These are phyloP conservation scores for Cinclus cinclus DNA, from an alignment of 2,113 vertebrate genomes.

Conservation along the genomic window DNA sequence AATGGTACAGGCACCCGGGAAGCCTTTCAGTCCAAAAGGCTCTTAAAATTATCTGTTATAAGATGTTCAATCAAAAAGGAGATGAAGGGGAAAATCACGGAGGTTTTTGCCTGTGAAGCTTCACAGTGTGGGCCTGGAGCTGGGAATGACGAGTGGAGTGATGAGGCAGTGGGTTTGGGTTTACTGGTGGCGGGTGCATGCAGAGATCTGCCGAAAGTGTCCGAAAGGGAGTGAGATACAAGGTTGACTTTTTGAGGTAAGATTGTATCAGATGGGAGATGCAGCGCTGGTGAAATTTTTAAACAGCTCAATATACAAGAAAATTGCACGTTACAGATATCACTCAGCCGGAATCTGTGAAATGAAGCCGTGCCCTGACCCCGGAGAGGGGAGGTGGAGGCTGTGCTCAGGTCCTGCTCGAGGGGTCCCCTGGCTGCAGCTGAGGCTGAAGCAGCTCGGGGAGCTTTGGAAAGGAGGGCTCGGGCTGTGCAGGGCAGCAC, in stretches of 20 bases:
- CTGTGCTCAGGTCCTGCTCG: not conserved
- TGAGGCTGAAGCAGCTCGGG: not conserved
- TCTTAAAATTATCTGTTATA: not conserved
- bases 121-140: not conserved
- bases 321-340: not conserved
- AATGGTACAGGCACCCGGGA: not conserved
- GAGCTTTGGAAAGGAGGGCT: not conserved
- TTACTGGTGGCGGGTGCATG: accelerated
- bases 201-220: not conserved
- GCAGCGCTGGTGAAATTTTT: not conserved
- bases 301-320: not conserved
- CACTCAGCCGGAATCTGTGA: not conserved
- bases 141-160: not conserved
- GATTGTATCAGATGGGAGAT: not conserved
- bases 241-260: not conserved
- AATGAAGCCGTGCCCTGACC: not conserved
- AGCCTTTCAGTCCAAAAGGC: not conserved
- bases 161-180: accelerated
- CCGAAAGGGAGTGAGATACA: not conserved
- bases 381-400: not conserved
- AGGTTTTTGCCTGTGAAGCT: not conserved
- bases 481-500: not conserved
- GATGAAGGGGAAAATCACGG: not conserved
- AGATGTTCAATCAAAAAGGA: not conserved
- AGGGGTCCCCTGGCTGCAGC: not conserved